Percentiles rank a stretch among this genome's conserved stretches.
Evolutionary conservation across 2,113 vertebrate species (phyloP).

Genomic region (Micromys minutus): DNA sequence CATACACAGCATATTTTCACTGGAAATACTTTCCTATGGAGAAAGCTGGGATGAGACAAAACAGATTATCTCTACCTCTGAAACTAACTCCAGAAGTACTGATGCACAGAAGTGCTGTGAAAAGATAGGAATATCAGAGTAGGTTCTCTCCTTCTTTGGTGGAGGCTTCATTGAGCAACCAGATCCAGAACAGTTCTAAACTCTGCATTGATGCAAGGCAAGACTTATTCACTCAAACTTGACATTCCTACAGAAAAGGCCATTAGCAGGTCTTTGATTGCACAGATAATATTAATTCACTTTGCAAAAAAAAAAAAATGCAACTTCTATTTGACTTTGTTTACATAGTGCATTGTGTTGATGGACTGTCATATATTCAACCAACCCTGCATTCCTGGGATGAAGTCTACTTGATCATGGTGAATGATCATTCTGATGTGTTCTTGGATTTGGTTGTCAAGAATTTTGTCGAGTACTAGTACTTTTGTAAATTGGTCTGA

Average conservation of each 20-base stretch:
- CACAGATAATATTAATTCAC: not conserved
- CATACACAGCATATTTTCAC: not conserved
- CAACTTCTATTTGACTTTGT: no score
- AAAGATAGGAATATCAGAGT: not conserved
- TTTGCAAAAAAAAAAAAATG: not conserved
- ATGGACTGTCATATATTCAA: no score
- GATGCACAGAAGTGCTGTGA: not conserved
- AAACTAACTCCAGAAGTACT: not conserved
- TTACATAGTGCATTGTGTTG: no score
- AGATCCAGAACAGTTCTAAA: not conserved
- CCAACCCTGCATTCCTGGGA: no score
- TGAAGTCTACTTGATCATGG: no score
- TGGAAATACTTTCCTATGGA: not conserved
- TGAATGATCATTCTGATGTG: no score
- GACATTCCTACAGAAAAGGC: not conserved
- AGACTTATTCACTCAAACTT: not conserved
- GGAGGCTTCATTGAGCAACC: not conserved
- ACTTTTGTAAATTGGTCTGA: no score
- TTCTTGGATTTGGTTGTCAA: no score
- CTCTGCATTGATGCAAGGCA: not conserved
- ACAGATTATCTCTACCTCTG: not conserved
- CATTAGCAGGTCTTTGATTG: not conserved
- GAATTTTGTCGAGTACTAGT: no score
- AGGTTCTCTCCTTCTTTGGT: not conserved
- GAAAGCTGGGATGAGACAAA: not conserved